Conservation (phyloP, 2,113 vertebrate species). For the Orcinus orca region DNA sequence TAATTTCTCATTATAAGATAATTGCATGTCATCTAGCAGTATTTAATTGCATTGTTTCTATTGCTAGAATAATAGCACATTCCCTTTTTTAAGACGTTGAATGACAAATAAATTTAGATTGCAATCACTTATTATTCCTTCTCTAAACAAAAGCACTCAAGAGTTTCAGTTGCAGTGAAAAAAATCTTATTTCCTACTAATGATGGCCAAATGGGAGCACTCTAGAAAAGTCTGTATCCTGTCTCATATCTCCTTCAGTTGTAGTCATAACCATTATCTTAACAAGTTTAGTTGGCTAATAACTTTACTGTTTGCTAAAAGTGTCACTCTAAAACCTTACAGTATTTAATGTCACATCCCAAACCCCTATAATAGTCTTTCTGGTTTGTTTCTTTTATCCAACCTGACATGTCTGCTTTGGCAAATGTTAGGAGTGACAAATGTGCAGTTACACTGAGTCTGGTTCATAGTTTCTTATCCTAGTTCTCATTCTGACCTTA, state of each 20-base stretch:
- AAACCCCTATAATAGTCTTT: background rate
- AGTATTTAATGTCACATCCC: background rate
- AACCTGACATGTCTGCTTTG: background rate
- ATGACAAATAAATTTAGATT: slow-evolving; percentile 68
- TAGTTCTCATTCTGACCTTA: background rate
- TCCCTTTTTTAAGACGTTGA: slow-evolving; percentile 59
- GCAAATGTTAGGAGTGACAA: background rate
- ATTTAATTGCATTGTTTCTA: slow-evolving; percentile 65
- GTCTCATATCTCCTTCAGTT: background rate
- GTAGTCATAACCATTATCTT: background rate
- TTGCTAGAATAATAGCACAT: slow-evolving; percentile 61
- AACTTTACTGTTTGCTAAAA: background rate
- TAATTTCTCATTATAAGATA: slow-evolving; percentile 71
- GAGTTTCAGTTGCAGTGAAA: slow-evolving; percentile 46
- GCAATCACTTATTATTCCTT: slow-evolving; percentile 61
- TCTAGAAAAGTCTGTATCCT: slow-evolving; percentile 30
- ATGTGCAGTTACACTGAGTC: background rate
- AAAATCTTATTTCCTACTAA: slow-evolving; percentile 48
- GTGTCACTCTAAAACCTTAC: background rate
- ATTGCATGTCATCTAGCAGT: slow-evolving; percentile 47
- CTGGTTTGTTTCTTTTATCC: background rate
- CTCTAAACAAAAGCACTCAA: slow-evolving; percentile 58
- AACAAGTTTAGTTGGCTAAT: slow-evolving; percentile 11
- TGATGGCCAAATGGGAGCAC: slow-evolving; percentile 35
- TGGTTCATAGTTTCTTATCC: background rate